Conservation (phyloP, 1,140 invertebrate species). For the Drosophila burlai region DNA sequence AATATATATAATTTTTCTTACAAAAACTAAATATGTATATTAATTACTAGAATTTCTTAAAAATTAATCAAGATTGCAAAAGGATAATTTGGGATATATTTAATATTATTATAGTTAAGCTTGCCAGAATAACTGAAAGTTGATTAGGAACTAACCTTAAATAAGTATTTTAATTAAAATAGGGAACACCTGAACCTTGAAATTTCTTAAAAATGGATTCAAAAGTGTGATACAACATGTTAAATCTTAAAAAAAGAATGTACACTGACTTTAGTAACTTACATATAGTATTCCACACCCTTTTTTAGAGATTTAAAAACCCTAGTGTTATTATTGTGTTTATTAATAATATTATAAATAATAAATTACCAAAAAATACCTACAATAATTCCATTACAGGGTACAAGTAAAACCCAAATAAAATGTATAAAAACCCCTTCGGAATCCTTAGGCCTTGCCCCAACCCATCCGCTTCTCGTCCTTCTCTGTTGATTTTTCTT, state of each 20-base stretch:
- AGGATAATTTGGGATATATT: not conserved
- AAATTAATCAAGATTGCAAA: not conserved
- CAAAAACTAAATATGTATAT: no score
- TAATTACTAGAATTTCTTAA: no score
- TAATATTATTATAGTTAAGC: not conserved
- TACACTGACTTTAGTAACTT: no score
- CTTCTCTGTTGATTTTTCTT: conserved; percentile 84
- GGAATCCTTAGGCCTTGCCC: not conserved
- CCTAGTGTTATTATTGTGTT: no score
- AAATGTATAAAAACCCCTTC: not conserved
- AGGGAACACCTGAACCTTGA: no score
- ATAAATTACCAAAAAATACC: not conserved
- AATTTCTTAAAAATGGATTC: not conserved
- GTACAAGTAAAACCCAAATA: not conserved
- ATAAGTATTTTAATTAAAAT: no score
- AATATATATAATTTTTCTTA: not conserved
- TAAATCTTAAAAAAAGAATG: not conserved
- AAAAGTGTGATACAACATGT: no score
- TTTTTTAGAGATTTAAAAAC: not conserved
- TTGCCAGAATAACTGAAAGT: not conserved
- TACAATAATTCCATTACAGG: not conserved
- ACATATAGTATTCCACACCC: not conserved
- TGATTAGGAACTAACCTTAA: no score
- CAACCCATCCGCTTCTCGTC: conserved; percentile 14
- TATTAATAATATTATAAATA: no score